These are phyloP conservation scores for Neodiprion virginianus DNA, from an alignment of 1,140 invertebrate species.

Conservation along the genomic window DNA sequence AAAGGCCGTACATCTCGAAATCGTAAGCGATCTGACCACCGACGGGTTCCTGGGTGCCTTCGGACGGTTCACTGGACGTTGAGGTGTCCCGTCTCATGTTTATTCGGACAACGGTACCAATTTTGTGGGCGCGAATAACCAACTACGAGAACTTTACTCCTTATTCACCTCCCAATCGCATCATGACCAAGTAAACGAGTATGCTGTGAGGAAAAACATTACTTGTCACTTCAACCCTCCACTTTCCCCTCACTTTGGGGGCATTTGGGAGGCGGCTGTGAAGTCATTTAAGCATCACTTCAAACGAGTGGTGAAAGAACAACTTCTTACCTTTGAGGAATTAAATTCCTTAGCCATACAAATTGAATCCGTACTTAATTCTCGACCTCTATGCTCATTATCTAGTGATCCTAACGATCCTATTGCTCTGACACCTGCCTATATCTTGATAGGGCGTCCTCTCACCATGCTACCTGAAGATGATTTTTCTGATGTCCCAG, in stretches of 20 bases:
- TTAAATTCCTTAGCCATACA: slow-evolving; percentile 38
- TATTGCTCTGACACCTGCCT: slow-evolving; percentile 29
- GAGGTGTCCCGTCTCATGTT: slow-evolving; percentile 28
- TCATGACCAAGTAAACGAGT: neutral
- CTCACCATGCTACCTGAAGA: slow-evolving; percentile 22
- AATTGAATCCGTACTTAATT: slow-evolving; percentile 46
- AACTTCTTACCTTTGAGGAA: slow-evolving; percentile 30
- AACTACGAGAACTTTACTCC: slow-evolving; percentile 18
- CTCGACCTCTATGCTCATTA: slow-evolving; percentile 32
- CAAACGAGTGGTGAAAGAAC: slow-evolving; percentile 10
- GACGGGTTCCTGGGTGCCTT: slow-evolving; percentile 37
- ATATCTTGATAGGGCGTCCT: slow-evolving; percentile 39
- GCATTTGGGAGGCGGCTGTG: slow-evolving; percentile 41
- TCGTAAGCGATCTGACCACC: slow-evolving; percentile 33
- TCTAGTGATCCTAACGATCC: slow-evolving; percentile 30
- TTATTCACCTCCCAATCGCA: neutral
- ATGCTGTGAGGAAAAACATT: neutral
- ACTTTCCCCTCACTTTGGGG: slow-evolving; percentile 33
- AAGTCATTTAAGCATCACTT: slow-evolving; percentile 35
- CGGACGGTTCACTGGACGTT: slow-evolving; percentile 32
- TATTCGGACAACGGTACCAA: slow-evolving; percentile 34
- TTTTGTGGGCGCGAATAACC: slow-evolving; percentile 26
- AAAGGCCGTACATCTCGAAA: too few relatives aligned
- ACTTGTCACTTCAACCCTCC: slow-evolving; percentile 25
- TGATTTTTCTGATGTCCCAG: slow-evolving; percentile 18